Conservation (phyloP, 1,140 invertebrate species). For the Drosophila equinoxialis region DNA sequence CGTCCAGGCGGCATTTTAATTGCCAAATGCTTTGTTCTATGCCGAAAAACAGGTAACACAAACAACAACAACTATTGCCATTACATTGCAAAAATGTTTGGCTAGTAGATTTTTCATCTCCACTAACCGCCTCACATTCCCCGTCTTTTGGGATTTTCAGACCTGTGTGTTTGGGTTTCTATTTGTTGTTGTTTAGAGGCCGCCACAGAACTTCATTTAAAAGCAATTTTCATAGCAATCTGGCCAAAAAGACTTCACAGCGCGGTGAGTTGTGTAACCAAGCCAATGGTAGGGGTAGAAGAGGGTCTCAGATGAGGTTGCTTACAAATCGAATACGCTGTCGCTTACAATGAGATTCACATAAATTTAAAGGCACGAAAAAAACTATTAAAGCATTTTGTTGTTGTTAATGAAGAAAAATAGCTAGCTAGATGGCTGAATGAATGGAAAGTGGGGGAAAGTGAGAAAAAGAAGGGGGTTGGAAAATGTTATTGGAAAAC, state of each 20-base stretch:
- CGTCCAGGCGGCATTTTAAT: slow-evolving; percentile 61
- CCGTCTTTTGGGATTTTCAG: slow-evolving; percentile 1
- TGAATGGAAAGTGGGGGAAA: background rate
- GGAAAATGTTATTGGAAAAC: background rate
- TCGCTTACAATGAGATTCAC: slow-evolving; percentile 51
- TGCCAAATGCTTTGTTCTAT: slow-evolving; percentile 61
- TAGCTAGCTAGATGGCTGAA: slow-evolving; percentile 1
- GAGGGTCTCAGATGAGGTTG: slow-evolving; percentile 16
- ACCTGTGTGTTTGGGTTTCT: slow-evolving; percentile 26
- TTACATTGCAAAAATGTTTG: slow-evolving; percentile 47
- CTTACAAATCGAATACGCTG: slow-evolving; percentile 39
- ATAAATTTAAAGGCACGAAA: slow-evolving; percentile 77
- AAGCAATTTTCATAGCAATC: slow-evolving; percentile 71
- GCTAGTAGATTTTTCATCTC: background rate
- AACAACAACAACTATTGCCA: slow-evolving; percentile 40
- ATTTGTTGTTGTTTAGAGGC: slow-evolving; percentile 30
- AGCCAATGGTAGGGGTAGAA: background rate
- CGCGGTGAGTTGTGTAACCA: background rate
- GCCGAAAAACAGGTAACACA: slow-evolving; percentile 35
- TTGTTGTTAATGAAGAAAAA: slow-evolving; percentile 32
- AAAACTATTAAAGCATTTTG: slow-evolving; percentile 77
- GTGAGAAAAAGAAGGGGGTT: background rate
- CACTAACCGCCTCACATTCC: too few relatives aligned
- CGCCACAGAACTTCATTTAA: slow-evolving; percentile 66
- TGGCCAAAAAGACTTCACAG: background rate